These are phyloP conservation scores for Cercopithecus mona DNA, from an alignment of 2,113 vertebrate species.

Conservation along the genomic window DNA sequence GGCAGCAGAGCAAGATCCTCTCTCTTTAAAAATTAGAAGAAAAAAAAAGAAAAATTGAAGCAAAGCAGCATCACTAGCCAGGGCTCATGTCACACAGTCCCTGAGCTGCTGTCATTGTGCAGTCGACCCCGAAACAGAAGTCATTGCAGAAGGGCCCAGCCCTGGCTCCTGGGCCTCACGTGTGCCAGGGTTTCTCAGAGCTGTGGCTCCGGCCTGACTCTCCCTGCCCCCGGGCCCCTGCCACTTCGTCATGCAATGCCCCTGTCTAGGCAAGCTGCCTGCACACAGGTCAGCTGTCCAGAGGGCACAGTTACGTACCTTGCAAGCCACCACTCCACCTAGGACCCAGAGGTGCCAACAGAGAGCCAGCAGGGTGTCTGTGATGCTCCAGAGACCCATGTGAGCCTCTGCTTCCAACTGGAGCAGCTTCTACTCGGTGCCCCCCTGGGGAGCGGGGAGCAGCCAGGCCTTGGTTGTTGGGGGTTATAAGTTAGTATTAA, in stretches of 20 bases:
- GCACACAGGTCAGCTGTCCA: neutral
- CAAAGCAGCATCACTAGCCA: neutral
- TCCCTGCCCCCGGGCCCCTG: neutral
- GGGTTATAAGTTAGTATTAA: neutral
- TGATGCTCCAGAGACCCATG: neutral
- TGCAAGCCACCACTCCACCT: neutral
- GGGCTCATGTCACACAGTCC: neutral
- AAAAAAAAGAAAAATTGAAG: neutral
- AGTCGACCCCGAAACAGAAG: neutral
- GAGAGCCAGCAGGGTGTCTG: neutral
- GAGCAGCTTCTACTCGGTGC: neutral
- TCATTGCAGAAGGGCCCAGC: neutral
- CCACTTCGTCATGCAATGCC: rapidly evolving
- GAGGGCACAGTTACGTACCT: neutral
- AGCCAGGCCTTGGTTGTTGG: neutral
- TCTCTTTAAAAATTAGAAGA: too few relatives aligned
- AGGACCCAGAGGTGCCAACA: neutral
- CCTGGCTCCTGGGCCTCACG: neutral
- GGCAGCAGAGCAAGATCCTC: neutral
- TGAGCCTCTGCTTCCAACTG: neutral
- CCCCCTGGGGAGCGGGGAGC: neutral
- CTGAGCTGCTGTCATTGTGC: rapidly evolving
- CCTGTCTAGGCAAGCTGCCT: neutral
- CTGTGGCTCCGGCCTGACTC: neutral
- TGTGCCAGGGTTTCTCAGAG: neutral